phyloP scores from a whole-genome alignment of 2,888 invertebrate species.

The Odontocerum albicorne region DNA sequence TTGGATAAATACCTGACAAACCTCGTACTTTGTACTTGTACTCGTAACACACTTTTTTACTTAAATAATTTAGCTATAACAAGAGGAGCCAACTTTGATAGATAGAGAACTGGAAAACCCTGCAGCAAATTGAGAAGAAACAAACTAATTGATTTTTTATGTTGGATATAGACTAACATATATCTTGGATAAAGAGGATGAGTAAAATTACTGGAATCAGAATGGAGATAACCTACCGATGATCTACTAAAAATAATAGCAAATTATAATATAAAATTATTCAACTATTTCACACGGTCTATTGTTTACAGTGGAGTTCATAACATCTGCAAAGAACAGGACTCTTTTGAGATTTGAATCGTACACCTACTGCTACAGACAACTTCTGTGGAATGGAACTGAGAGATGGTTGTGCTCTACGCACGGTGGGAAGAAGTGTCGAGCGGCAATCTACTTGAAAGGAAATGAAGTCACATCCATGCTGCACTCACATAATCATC shows the following conservation, averaged over 20 bases:
- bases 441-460: neutral
- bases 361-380: constrained; percentile 11
- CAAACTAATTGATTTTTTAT: too few species aligned
- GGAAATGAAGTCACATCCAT: neutral
- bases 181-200: too few species aligned
- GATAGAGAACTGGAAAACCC: too few species aligned
- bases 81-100: too few species aligned
- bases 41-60: too few species aligned
- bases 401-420: constrained; percentile 1
- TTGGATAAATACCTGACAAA: too few species aligned
- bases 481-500: neutral
- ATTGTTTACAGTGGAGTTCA: constrained; percentile 18
- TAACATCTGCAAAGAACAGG: constrained; percentile 3
- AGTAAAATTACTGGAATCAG: too few species aligned
- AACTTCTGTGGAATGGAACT: neutral
- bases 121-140: too few species aligned
- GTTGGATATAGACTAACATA: too few species aligned
- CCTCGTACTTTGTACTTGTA: too few species aligned
- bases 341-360: constrained; percentile 1
- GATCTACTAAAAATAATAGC: neutral
- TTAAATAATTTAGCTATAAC: too few species aligned
- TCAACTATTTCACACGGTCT: neutral
- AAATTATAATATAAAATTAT: neutral
- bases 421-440: neutral
- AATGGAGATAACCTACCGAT: too few species aligned